These are phyloP conservation scores for Emydoidea blandingii DNA, from an alignment of 2,797 vertebrate species.

Conservation along the genomic window DNA sequence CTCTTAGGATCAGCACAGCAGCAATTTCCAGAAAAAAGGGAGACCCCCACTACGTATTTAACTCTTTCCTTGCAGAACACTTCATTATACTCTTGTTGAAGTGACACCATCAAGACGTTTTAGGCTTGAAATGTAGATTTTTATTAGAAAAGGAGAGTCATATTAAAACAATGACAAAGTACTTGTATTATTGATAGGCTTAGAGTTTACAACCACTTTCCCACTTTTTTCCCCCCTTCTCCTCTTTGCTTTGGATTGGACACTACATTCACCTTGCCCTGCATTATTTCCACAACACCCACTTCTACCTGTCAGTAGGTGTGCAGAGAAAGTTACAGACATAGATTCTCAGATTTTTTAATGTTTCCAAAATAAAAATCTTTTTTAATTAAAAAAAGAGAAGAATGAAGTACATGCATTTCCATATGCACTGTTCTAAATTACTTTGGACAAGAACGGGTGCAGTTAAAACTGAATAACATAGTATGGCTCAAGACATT, in stretches of 20 bases:
- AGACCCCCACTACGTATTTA: accelerated
- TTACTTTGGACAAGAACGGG: too few species aligned
- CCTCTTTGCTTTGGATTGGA: not conserved
- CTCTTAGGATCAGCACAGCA: not conserved
- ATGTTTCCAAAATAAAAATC: too few species aligned
- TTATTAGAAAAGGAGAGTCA: not conserved
- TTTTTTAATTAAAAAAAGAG: too few species aligned
- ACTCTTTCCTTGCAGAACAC: not conserved
- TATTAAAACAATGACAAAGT: not conserved
- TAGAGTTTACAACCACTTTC: too few species aligned
- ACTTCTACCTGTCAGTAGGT: too few species aligned
- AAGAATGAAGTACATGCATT: too few species aligned
- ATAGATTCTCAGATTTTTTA: too few species aligned
- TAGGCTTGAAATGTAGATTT: not conserved
- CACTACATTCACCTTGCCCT: not conserved
- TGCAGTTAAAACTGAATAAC: too few species aligned
- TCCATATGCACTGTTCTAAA: too few species aligned
- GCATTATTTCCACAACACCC: not conserved
- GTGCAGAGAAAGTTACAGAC: too few species aligned
- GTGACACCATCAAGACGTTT: not conserved
- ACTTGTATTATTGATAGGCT: not conserved
- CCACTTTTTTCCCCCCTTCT: not conserved
- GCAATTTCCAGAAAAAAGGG: not conserved
- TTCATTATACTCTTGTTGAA: not conserved
- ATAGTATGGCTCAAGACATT: too few species aligned